Evolutionary conservation across 92 coral and sea anemone species (phyloP).

Genomic region (Siderastrea siderea): DNA sequence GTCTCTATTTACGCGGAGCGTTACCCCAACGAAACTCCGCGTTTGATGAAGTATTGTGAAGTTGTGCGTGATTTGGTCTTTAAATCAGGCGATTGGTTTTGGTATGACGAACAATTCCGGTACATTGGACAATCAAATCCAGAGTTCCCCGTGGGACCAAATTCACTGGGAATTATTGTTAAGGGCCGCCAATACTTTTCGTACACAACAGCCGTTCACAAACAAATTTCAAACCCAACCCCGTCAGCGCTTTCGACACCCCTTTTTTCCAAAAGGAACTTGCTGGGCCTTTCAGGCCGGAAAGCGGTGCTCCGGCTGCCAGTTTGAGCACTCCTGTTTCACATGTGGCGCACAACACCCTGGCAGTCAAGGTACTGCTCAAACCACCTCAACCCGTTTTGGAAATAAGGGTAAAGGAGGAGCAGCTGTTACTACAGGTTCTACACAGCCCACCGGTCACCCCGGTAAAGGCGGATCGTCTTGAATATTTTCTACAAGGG

Average conservation of each 20-base stretch:
- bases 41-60: conserved; percentile 32
- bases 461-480: conserved; percentile 45
- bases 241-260: neutral
- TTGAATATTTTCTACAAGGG: conserved; percentile 30
- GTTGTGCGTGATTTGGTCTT: conserved; percentile 28
- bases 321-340: conserved; percentile 22
- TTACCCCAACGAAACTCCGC: conserved; percentile 7
- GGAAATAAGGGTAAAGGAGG: no score
- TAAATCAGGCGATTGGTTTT: neutral
- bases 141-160: conserved; percentile 40
- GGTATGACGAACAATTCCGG: conserved; percentile 31
- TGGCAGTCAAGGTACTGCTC: neutral
- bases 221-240: neutral
- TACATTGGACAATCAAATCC: conserved; percentile 38
- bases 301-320: conserved; percentile 18
- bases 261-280: no score
- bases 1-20: neutral
- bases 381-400: no score
- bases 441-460: conserved; percentile 12
- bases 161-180: conserved; percentile 50
- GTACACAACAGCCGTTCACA: neutral
- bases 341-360: conserved; percentile 37
- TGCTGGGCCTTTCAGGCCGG: neutral
- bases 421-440: neutral
- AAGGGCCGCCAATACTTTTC: conserved; percentile 6